Base-by-base conservation (phyloP, 2,797 vertebrate genomes). In the Tragopan temminckii region DNA sequence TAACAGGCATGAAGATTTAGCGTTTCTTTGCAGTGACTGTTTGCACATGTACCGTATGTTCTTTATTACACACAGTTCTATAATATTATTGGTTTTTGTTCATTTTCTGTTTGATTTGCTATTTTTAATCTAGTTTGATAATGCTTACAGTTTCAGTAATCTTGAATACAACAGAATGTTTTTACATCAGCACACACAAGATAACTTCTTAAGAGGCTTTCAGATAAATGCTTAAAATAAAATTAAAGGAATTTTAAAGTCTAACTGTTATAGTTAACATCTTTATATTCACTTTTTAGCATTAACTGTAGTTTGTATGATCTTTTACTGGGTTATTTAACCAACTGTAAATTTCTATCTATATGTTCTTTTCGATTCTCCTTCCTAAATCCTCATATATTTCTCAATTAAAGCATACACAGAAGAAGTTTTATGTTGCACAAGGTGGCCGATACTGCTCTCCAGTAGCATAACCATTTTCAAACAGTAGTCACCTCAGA, bases 191-290 rank as follows among this genome's bases (percentile, higher is more conserved):
- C 23, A 67, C 13, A 70, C 48, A 40, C 3, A 79, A 69, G 15
- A 57, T 45, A 84, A 76, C n/a, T 77, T 66, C 35, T 67, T 86
- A 36, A 61, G 48, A 91, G 36, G 42, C 24, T 88, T 61, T 31
- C 81, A 79, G 23, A 24, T 64, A 91, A 84, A 4, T 45, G 13
- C 4, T 53, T 80, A 63, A 67, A 93, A 88, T 77, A 94, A 93
- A 88, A 83, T 74, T 53, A 90, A 84, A 88, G 53, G 3, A 13
- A 63, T 91, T 88, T 94, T 77, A 58, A 77, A 77, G 64, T 77
- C 36, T 86, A 25, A 76, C 88, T 93, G 24, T 43, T 84, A 17
- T 14, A 84, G 43, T 79, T 29, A 88, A 77, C 4, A 53, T 84
- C 85, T 79, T 89, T 38, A 63, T 69, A 40, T 81, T 88, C 13